phyloP scores from a whole-genome alignment of 2,888 invertebrate species.

The Drosophila lutescens region DNA sequence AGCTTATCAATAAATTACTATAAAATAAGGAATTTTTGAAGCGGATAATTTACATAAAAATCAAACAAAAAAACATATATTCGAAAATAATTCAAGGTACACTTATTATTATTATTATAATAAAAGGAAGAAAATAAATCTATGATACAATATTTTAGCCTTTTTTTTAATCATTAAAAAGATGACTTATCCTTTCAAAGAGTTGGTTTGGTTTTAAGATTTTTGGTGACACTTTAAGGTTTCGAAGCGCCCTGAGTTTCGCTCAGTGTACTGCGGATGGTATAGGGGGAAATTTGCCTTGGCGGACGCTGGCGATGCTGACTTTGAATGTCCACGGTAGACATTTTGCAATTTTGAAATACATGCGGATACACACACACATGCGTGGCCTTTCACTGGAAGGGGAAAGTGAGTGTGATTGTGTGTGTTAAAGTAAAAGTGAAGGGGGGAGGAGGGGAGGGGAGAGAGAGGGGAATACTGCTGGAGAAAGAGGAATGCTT shows the following conservation, averaged over 20 bases:
- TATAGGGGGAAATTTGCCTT: conserved; percentile 7
- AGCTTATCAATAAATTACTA: too few species aligned
- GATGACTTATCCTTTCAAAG: too few species aligned
- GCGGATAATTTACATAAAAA: too few species aligned
- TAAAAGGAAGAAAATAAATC: too few species aligned
- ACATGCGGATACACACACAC: conserved; percentile 62
- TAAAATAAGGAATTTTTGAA: too few species aligned
- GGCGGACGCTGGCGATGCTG: conserved; percentile 53
- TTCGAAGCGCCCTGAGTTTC: background rate
- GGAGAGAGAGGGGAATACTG: background rate
- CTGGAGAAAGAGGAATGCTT: conserved; percentile 65
- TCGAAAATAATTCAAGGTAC: too few species aligned
- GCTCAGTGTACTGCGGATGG: background rate
- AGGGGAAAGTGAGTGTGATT: background rate
- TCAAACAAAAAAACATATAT: too few species aligned
- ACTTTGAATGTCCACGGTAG: conserved; percentile 78
- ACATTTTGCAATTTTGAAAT: conserved; percentile 80
- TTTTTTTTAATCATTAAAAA: too few species aligned
- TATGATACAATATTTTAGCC: too few species aligned
- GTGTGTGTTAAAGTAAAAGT: background rate
- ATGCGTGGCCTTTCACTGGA: conserved; percentile 6
- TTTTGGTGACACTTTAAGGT: too few species aligned
- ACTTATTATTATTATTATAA: too few species aligned
- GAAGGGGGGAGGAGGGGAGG: background rate
- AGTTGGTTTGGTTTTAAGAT: too few species aligned